Base-by-base conservation (phyloP, 2,888 invertebrate species). In the Conchocele bisecta region DNA sequence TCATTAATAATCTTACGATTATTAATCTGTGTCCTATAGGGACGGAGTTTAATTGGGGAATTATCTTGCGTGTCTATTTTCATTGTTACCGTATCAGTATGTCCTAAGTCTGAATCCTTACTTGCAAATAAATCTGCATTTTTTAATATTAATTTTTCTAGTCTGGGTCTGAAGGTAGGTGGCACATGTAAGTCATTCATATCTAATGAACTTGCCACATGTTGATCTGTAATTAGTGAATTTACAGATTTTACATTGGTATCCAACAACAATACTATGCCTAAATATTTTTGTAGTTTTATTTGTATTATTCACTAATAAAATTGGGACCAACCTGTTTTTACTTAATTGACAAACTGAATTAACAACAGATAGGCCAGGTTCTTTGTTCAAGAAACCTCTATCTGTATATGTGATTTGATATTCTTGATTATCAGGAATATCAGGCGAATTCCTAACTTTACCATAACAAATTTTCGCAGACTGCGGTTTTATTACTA, bases 111-210 rank as follows among this genome's bases (percentile, higher is more conserved):
- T 13, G 42, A 53, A 44, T 72, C 69, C n/a, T 60, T 53, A 9
- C 37, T 24, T 4, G 66, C 69, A 59, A 76, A 72, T 24, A 69
- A 26, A 53, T 70, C 69, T 20, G 28, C 0, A 53, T 77, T 63
- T 29, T 48, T 11, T 4, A 20, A 1, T 0, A 71, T n/a, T 9
- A 75, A 33, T 13, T 33, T 33, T 54, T 54, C 44, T 11, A 64
- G 28, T 7, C 37, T 28, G 26, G 22, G 1, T 44, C 46, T 54
- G 28, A 33, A 26, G 31, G 54, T 22, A 7, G n/a, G 28, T 2
- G 46, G 64, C 17, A 64, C 56, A 44, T 44, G 29, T 33, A 64
- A 31, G 9, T 64, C n/a, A n/a, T n/a, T n/a, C n/a, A n/a, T n/a
- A n/a, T n/a, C n/a, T n/a, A n/a, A n/a, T n/a, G n/a, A n/a, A n/a